These are phyloP conservation scores for Mesorhabditis spiculigera DNA, from an alignment of 2,888 invertebrate genomes.

Conservation along the genomic window DNA sequence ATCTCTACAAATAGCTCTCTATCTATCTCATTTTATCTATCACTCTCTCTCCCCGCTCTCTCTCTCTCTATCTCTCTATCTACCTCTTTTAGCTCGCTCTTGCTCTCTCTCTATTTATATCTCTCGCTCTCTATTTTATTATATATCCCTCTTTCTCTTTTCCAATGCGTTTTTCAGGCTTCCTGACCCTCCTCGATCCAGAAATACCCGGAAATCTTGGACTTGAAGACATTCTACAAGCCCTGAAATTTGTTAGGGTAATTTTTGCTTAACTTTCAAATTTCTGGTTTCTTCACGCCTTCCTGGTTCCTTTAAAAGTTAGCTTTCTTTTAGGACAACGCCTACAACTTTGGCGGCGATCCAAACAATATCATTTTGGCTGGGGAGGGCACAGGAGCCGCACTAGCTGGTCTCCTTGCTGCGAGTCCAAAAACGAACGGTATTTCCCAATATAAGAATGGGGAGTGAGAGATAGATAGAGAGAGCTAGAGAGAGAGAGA, in stretches of 20 bases:
- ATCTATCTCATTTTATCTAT: too few relatives aligned
- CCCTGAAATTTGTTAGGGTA: neutral
- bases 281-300: neutral
- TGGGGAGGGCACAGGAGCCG: neutral
- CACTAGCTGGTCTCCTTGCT: neutral
- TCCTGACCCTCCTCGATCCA: neutral
- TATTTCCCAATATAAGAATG: too few relatives aligned
- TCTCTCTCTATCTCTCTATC: too few relatives aligned
- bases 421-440: neutral
- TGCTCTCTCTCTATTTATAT: too few relatives aligned
- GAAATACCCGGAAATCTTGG: neutral
- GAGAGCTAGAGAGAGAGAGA: too few relatives aligned
- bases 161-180: neutral
- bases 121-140: too few relatives aligned
- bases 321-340: neutral
- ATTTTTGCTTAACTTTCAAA: neutral
- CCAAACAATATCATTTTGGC: neutral
- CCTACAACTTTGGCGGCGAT: neutral
- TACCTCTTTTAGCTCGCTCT: too few relatives aligned
- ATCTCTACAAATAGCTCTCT: too few relatives aligned
- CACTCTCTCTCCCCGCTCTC: too few relatives aligned
- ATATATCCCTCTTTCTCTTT: too few relatives aligned
- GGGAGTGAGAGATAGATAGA: too few relatives aligned
- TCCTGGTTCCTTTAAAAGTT: neutral
- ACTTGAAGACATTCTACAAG: neutral